Percentiles rank a stretch among this genome's conserved stretches.
phyloP scores from a whole-genome alignment of 2,113 vertebrate species.

The Osmerus eperlanus region DNA sequence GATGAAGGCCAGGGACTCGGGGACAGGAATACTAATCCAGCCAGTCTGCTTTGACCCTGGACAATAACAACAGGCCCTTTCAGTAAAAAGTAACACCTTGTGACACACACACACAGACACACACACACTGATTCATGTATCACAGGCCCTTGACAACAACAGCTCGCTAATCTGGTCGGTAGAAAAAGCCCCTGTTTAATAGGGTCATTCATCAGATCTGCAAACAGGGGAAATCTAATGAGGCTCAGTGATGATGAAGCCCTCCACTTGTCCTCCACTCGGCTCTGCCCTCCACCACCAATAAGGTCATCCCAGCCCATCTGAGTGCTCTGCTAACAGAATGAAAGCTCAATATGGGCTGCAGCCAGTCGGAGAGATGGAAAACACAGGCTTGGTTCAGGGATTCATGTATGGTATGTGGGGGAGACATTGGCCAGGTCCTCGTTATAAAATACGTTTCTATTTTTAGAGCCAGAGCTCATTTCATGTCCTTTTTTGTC shows the following conservation, averaged over 20 bases:
- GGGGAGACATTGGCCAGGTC: slow-evolving; percentile 17
- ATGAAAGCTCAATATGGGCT: slow-evolving; percentile 1
- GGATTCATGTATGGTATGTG: slow-evolving; percentile 16
- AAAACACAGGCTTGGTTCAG: slow-evolving; percentile 1
- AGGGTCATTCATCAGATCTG: slow-evolving; percentile 4
- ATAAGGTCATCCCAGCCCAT: neutral
- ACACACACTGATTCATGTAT: slow-evolving; percentile 1
- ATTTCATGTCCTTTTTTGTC: slow-evolving; percentile 42
- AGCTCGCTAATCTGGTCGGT: slow-evolving; percentile 1
- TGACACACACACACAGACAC: neutral
- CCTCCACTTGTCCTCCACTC: neutral
- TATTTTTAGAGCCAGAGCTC: slow-evolving; percentile 43
- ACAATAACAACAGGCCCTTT: slow-evolving; percentile 42
- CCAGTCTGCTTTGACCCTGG: slow-evolving; percentile 38
- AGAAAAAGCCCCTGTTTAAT: slow-evolving; percentile 13
- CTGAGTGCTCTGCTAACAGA: slow-evolving; percentile 1
- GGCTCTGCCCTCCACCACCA: neutral
- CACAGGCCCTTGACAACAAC: neutral
- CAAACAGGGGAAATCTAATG: neutral
- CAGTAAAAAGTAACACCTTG: slow-evolving; percentile 1
- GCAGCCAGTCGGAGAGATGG: neutral
- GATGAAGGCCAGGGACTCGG: slow-evolving; percentile 18
- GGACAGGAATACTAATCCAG: slow-evolving; percentile 63
- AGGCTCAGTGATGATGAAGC: neutral
- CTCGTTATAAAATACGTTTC: slow-evolving; percentile 23